Evolutionary conservation across 2,797 vertebrate genomes (phyloP).

Genomic region (Darevskia mixta): DNA sequence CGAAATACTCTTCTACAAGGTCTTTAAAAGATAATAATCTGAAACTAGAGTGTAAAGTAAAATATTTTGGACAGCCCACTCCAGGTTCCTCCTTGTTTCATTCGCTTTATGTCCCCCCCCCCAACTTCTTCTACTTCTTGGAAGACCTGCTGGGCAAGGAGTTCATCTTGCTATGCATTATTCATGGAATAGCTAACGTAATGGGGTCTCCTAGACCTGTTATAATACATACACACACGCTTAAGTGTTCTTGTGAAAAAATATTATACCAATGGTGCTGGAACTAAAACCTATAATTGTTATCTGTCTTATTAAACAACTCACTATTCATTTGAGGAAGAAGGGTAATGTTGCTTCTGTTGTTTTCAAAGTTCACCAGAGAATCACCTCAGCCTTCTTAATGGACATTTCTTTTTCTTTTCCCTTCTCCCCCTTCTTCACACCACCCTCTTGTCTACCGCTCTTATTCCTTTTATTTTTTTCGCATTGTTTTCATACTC

Average conservation of each 20-base stretch:
- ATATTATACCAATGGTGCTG: not conserved
- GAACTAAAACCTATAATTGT: not conserved
- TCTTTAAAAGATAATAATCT: not conserved
- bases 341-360: not conserved
- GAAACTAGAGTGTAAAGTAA: not conserved
- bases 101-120: not conserved
- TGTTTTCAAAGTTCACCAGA: conserved; percentile 34
- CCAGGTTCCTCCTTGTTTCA: not conserved
- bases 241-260: not conserved
- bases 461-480: conserved; percentile 50
- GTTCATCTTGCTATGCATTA: conserved; percentile 30
- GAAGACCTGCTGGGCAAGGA: conserved; percentile 6
- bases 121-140: not conserved
- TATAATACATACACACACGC: not conserved
- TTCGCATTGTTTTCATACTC: conserved; percentile 60
- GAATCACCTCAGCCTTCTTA: conserved; percentile 33
- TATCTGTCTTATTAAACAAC: conserved; percentile 1
- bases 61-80: not conserved
- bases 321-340: not conserved
- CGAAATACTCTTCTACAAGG: not conserved
- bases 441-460: conserved; percentile 36
- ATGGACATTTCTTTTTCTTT: conserved; percentile 21
- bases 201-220: not conserved
- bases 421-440: conserved; percentile 30
- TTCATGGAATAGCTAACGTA: conserved; percentile 17